Evolutionary conservation across 2,113 vertebrate genomes (phyloP).

Genomic region (Regulus satrapa): DNA sequence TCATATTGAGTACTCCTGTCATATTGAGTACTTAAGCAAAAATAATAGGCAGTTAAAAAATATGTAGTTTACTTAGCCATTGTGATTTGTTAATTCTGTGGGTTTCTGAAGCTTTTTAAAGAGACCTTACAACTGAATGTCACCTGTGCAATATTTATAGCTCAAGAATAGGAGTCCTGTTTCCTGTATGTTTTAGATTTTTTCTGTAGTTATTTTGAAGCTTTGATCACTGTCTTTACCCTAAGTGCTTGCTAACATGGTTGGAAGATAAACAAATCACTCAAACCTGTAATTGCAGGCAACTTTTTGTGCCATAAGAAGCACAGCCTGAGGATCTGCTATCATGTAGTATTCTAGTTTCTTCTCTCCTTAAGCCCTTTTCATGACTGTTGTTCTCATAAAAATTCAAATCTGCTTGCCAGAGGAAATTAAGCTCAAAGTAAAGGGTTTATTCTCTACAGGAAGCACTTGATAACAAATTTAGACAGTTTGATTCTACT

Average conservation of each 20-base stretch:
- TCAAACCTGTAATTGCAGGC: not conserved
- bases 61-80: not conserved
- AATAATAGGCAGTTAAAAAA: not conserved
- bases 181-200: not conserved
- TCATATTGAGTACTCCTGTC: rapidly evolving
- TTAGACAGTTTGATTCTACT: not conserved
- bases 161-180: not conserved
- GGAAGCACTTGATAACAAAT: slow-evolving; percentile 27
- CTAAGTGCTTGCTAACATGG: not conserved
- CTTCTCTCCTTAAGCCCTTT: not conserved
- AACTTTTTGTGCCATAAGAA: not conserved
- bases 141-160: not conserved
- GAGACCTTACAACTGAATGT: not conserved
- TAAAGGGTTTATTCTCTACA: not conserved
- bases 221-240: not conserved
- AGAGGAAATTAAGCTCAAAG: slow-evolving; percentile 10
- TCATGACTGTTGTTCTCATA: not conserved
- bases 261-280: not conserved
- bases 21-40: not conserved
- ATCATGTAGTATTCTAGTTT: not conserved
- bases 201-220: not conserved
- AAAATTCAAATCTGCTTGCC: slow-evolving; percentile 20
- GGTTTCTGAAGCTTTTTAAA: not conserved
- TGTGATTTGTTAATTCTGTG: not conserved
- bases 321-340: not conserved